These are phyloP conservation scores for Drosophila persimilis DNA, from an alignment of 1,140 invertebrate species.

Conservation along the genomic window DNA sequence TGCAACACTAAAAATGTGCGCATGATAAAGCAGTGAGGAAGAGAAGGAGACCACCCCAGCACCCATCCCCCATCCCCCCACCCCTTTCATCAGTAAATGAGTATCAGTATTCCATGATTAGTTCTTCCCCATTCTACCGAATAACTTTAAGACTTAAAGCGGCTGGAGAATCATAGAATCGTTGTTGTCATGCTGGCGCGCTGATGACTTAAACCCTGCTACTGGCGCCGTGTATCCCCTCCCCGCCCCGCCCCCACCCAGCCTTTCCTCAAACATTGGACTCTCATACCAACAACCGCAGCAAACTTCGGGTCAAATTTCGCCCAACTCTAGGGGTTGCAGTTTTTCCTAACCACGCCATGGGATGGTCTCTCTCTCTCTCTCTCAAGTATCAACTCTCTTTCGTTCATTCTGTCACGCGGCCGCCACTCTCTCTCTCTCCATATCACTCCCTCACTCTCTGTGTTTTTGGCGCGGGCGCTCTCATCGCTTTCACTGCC, in stretches of 20 bases:
- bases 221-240: constrained; percentile 56
- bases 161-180: constrained; percentile 29
- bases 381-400: constrained; percentile 18
- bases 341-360: constrained; percentile 56
- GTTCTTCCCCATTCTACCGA: constrained; percentile 38
- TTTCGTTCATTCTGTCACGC: constrained; percentile 17
- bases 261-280: constrained; percentile 1
- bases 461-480: constrained; percentile 61
- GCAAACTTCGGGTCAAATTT: constrained; percentile 47
- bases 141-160: constrained; percentile 72
- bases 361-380: constrained; percentile 11
- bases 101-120: constrained; percentile 34
- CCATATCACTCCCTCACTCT: constrained; percentile 14
- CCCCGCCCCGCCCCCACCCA: not conserved
- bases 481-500: constrained; percentile 73
- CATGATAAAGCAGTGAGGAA: constrained; percentile 49
- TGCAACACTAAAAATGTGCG: constrained; percentile 79
- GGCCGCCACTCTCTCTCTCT: constrained; percentile 32
- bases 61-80: constrained; percentile 22
- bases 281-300: constrained; percentile 21
- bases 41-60: not conserved
- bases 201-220: constrained; percentile 76
- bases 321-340: constrained; percentile 79
- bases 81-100: constrained; percentile 38
- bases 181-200: constrained; percentile 25